These are phyloP conservation scores for Rhyacophila evoluta DNA, from an alignment of 2,888 invertebrate species.

Conservation along the genomic window DNA sequence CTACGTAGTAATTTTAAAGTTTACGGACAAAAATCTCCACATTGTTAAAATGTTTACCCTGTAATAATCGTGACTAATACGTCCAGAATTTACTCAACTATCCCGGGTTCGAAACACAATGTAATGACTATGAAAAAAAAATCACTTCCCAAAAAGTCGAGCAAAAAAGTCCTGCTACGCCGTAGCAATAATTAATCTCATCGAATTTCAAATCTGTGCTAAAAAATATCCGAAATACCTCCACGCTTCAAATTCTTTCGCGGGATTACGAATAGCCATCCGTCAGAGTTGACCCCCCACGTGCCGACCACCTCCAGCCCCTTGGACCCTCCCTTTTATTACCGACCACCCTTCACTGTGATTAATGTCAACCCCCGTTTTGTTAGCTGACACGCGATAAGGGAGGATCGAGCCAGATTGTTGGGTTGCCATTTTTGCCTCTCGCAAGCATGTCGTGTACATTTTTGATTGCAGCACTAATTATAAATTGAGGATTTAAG, in stretches of 20 bases:
- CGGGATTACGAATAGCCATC: constrained; percentile 24
- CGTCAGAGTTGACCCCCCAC: background rate
- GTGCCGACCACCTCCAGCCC: background rate
- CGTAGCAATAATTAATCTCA: background rate
- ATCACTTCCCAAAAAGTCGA: background rate
- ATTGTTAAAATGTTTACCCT: no score
- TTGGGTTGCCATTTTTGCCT: constrained; percentile 13
- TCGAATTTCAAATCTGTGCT: constrained; percentile 7
- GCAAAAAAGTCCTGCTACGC: background rate
- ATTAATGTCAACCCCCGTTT: constrained; percentile 24
- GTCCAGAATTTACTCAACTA: no score
- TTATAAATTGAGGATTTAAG: background rate
- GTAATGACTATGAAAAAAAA: background rate
- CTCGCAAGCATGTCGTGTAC: background rate
- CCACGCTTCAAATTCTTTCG: constrained; percentile 18
- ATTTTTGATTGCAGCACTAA: constrained; percentile 12
- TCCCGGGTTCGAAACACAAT: background rate
- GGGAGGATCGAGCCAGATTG: constrained; percentile 14
- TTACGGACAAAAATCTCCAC: no score
- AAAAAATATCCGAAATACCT: constrained; percentile 21
- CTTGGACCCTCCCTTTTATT: background rate
- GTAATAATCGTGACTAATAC: no score
- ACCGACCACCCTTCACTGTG: background rate
- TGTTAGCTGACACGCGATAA: constrained; percentile 24
- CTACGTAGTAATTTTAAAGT: no score